Conservation (phyloP, 2,888 invertebrate species). For the Lycia hirtaria region DNA sequence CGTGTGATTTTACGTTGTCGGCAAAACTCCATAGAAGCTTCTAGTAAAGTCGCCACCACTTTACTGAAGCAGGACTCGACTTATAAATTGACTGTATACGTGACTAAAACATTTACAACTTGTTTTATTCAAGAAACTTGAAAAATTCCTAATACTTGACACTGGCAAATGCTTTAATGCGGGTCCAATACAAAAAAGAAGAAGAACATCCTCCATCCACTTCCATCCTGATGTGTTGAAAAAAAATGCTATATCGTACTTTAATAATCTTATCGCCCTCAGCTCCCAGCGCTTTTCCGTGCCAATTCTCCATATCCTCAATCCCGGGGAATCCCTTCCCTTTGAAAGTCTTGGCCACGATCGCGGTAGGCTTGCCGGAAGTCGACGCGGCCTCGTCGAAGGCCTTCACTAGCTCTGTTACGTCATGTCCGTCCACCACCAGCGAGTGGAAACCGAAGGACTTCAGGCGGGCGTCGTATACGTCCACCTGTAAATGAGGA, state of each 20-base stretch:
- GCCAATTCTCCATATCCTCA: slow-evolving; percentile 98
- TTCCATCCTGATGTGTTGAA: too few relatives aligned
- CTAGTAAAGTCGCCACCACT: too few relatives aligned
- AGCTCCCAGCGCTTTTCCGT: slow-evolving; percentile 97
- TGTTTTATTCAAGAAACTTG: too few relatives aligned
- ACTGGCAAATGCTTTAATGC: too few relatives aligned
- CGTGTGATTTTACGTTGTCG: too few relatives aligned
- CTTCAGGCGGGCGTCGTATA: slow-evolving; percentile 93
- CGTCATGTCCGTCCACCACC: slow-evolving; percentile 98
- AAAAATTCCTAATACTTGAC: too few relatives aligned
- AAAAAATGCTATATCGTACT: slow-evolving; percentile 66
- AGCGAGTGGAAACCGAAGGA: slow-evolving; percentile 96
- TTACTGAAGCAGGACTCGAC: too few relatives aligned
- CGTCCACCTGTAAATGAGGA: slow-evolving; percentile 83
- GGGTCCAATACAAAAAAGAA: too few relatives aligned
- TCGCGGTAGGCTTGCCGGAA: slow-evolving; percentile 94
- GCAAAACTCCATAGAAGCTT: too few relatives aligned
- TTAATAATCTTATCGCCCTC: slow-evolving; percentile 89
- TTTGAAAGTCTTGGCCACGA: slow-evolving; percentile 98
- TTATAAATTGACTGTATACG: too few relatives aligned
- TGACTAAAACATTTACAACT: too few relatives aligned
- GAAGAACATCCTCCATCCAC: too few relatives aligned
- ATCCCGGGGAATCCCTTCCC: slow-evolving; percentile 95
- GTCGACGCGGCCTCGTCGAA: slow-evolving; percentile 92
- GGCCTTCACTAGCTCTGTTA: slow-evolving; percentile 95